Evolutionary conservation across 2,888 invertebrate species (phyloP).

Genomic region (Drosophila tanythrix): DNA sequence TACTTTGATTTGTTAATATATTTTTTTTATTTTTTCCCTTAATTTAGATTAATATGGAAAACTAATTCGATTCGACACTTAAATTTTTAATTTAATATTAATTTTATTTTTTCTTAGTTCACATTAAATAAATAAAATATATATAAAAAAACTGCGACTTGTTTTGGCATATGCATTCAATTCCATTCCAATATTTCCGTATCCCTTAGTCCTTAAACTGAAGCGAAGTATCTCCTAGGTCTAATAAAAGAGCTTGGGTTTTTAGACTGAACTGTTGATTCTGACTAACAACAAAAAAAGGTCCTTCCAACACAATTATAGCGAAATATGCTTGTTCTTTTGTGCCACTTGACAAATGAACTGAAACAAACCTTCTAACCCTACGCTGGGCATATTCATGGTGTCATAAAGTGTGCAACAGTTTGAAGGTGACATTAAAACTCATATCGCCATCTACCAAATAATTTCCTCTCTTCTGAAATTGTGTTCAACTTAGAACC

Average conservation of each 20-base stretch:
- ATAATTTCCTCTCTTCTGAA: neutral
- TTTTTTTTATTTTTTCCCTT: neutral
- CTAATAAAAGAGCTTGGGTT: neutral
- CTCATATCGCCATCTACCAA: neutral
- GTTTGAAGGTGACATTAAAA: neutral
- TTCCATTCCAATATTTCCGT: neutral
- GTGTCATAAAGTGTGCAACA: neutral
- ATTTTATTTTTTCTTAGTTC: neutral
- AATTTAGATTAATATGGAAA: neutral
- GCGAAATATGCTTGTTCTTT: neutral
- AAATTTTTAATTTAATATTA: neutral
- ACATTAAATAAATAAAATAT: neutral
- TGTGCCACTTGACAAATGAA: neutral
- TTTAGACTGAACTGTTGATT: neutral
- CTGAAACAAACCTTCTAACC: neutral
- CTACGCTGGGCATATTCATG: neutral
- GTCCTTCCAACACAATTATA: neutral
- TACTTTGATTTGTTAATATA: neutral
- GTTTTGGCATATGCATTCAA: neutral
- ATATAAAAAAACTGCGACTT: neutral
- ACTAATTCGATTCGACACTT: neutral
- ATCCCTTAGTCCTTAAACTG: neutral
- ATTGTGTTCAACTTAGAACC: neutral
- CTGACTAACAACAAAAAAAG: neutral
- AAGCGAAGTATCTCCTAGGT: neutral